phyloP scores from a whole-genome alignment of 2,113 vertebrate genomes.

The Hydrochoerus hydrochaeris region DNA sequence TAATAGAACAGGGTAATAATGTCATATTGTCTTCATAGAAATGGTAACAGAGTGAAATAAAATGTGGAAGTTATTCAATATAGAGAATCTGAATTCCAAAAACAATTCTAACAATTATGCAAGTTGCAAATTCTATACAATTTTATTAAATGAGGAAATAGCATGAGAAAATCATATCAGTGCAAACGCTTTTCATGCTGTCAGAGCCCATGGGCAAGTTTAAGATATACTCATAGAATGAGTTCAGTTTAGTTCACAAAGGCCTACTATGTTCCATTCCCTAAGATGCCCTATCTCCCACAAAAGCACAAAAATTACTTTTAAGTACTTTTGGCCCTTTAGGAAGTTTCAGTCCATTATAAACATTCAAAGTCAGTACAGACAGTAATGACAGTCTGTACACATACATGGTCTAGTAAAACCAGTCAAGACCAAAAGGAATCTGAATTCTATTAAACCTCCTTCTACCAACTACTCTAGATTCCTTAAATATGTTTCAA shows the following conservation, averaged over 20 bases:
- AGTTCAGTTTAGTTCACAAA: slow-evolving; percentile 13
- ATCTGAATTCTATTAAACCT: not conserved
- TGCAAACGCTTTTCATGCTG: not conserved
- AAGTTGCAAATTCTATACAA: not conserved
- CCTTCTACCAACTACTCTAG: not conserved
- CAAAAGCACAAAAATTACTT: not conserved
- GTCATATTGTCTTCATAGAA: not conserved
- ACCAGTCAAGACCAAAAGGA: not conserved
- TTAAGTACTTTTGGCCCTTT: not conserved
- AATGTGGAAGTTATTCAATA: not conserved
- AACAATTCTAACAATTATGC: not conserved
- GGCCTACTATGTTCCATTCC: not conserved
- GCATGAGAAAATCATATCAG: not conserved
- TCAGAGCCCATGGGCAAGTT: not conserved
- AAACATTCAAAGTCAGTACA: not conserved
- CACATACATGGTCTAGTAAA: not conserved
- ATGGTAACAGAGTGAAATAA: not conserved
- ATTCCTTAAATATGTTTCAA: not conserved
- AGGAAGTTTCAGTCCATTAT: not conserved
- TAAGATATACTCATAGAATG: not conserved
- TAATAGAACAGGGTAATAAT: not conserved
- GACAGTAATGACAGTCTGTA: not conserved
- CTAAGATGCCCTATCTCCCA: not conserved
- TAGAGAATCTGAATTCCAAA: not conserved
- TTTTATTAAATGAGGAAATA: slow-evolving; percentile 35